Evolutionary conservation across 2,797 vertebrate species (phyloP), one percentile per base, ranked within the genome.

Genomic region (Microchirus variegatus): DNA sequence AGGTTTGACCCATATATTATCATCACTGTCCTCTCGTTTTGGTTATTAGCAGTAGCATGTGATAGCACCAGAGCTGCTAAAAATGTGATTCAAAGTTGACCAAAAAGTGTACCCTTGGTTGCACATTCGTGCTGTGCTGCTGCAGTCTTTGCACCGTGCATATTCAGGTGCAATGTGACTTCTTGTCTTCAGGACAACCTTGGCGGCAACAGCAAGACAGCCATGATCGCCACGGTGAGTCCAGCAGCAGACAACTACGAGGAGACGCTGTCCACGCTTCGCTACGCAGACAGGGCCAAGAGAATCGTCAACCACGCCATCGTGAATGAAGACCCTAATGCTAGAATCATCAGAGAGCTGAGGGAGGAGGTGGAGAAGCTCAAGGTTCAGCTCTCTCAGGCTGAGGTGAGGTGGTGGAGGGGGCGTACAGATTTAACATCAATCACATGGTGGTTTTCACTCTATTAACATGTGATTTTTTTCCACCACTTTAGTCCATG

Each of bases 221-320:
- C 96, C 43, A 99, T 99, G 98, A 97, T 99, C 62, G 98, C 98
- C 68, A 99, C 97, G 1, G 96, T 99, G 65, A 99, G 98, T 79
- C 98, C 98, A 4, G 92, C 98, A 4, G 98, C 96, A 1, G 97
- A 99, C 83, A 99, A 99, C 87, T 99, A 99, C 0, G 98, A 99
- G 84, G 98, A 99, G 92, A 99, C 97, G 0, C 91, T 99, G 16
- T 98, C 96, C 62, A 99, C 97, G 0, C 86, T 99, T 36, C 94
- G 98, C 60, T 99, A 99, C 0, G 98, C 98, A 1, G 97, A 99
- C 87, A 93, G 97, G 69, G 98, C 97, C 63, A 99, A 99, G 81
- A 94, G 97, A 56, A 99, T 99, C 13, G 95, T 98, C 65, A 99
- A 99, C 79, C 97, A 99, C 1, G 97, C 98, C 0, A 86, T 99